Percentiles rank a stretch among this genome's conserved stretches.
These are phyloP conservation scores for Erebia epiphron DNA, from an alignment of 2,888 invertebrate genomes.

Conservation along the genomic window DNA sequence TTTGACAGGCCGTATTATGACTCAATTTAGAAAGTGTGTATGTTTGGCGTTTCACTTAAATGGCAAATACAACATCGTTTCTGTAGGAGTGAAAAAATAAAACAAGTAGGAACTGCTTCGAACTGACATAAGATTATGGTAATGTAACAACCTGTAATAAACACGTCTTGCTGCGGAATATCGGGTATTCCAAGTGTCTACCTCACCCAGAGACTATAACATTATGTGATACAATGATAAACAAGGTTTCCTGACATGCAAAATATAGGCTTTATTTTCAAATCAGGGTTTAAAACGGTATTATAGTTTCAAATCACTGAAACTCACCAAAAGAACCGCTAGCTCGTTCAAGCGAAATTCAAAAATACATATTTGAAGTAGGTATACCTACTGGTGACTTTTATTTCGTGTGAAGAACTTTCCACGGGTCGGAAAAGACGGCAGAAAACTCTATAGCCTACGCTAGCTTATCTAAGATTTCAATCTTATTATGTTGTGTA, in stretches of 20 bases:
- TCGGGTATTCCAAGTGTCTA: conserved; percentile 1
- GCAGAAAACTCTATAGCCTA: no score
- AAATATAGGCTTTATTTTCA: background rate
- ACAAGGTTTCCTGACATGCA: background rate
- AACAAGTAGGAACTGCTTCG: conserved; percentile 1
- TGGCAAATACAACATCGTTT: conserved; percentile 20
- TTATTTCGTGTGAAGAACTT: no score
- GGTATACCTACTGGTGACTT: no score
- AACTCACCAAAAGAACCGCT: no score
- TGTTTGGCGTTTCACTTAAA: conserved; percentile 21
- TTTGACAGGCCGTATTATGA: conserved; percentile 36
- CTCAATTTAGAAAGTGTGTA: conserved; percentile 39
- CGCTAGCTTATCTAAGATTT: no score
- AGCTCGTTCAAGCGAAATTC: background rate
- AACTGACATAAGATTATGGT: conserved; percentile 18
- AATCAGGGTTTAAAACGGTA: background rate
- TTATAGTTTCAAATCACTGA: no score
- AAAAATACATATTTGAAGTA: no score
- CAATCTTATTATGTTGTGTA: no score
- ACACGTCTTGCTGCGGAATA: background rate
- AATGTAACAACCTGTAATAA: conserved; percentile 18
- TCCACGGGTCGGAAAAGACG: no score
- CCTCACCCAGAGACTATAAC: background rate
- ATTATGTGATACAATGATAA: background rate
- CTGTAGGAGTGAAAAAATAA: conserved; percentile 17